Percentiles rank a stretch among this genome's conserved stretches.
These are phyloP conservation scores for Odobenus rosmarus DNA, from an alignment of 2,113 vertebrate species.

Conservation along the genomic window DNA sequence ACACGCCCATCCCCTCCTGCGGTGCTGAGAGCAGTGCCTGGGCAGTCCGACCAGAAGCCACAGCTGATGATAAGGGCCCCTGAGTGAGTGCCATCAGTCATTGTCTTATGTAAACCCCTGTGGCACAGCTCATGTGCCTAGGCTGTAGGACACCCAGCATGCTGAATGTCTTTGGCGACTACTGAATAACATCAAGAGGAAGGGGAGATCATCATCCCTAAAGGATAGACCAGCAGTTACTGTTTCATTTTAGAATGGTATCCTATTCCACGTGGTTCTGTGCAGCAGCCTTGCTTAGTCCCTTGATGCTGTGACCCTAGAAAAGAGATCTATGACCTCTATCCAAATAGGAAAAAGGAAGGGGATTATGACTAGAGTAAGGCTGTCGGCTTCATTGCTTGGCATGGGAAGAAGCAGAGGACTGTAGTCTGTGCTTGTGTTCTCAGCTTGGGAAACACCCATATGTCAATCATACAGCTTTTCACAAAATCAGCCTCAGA, in stretches of 20 bases:
- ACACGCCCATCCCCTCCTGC: rapidly evolving
- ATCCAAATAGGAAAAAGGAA: conserved; percentile 1
- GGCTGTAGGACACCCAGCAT: neutral
- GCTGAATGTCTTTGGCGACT: neutral
- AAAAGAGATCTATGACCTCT: neutral
- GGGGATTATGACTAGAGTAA: neutral
- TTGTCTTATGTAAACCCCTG: neutral
- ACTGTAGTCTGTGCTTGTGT: neutral
- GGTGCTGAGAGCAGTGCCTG: neutral
- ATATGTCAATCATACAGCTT: neutral
- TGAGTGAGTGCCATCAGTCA: neutral
- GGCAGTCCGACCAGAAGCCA: neutral
- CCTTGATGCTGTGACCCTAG: neutral
- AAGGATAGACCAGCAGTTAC: neutral
- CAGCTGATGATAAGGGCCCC: neutral
- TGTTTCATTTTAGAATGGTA: neutral
- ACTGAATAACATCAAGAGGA: neutral
- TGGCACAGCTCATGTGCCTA: too few species aligned
- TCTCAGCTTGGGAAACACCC: neutral
- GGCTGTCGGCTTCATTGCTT: neutral
- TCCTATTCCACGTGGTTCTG: neutral
- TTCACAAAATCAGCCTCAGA: neutral
- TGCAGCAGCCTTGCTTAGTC: neutral
- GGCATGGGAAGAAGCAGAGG: neutral
- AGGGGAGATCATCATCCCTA: neutral